These are phyloP conservation scores for Drosophila auraria DNA, from an alignment of 1,140 invertebrate species.

Conservation along the genomic window DNA sequence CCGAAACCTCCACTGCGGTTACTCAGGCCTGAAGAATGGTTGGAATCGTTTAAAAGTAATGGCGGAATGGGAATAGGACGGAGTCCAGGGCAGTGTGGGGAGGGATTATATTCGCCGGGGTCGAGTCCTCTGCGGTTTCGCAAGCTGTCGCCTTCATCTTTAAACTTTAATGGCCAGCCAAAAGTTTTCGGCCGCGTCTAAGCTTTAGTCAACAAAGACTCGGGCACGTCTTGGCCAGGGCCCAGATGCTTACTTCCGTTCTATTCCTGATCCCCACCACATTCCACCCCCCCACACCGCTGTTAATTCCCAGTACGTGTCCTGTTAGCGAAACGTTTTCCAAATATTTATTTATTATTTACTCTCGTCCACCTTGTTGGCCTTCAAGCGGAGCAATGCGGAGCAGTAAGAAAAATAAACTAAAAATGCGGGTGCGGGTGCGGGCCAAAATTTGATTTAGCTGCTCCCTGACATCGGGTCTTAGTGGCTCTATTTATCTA, in stretches of 20 bases:
- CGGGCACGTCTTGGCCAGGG: slow-evolving; percentile 64
- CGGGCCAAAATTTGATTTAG: slow-evolving; percentile 69
- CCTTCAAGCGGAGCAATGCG: slow-evolving; percentile 18
- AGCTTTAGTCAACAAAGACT: slow-evolving; percentile 66
- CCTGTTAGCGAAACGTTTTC: slow-evolving; percentile 73
- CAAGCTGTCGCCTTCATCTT: slow-evolving; percentile 80
- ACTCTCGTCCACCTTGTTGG: slow-evolving; percentile 71
- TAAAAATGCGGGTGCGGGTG: slow-evolving; percentile 15
- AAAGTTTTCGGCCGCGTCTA: slow-evolving; percentile 58
- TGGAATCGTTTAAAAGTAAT: slow-evolving; percentile 39
- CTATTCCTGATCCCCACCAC: slow-evolving; percentile 17
- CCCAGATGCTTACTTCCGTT: slow-evolving; percentile 46
- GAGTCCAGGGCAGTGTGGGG: not conserved
- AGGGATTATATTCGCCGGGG: slow-evolving; percentile 41
- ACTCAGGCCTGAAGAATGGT: slow-evolving; percentile 29
- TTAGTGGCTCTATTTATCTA: slow-evolving; percentile 61
- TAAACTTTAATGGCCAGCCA: slow-evolving; percentile 76
- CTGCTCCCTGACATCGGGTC: slow-evolving; percentile 54
- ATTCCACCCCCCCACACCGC: slow-evolving; percentile 4
- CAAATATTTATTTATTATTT: slow-evolving; percentile 84
- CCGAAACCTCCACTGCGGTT: slow-evolving; percentile 47
- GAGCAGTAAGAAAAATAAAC: slow-evolving; percentile 10
- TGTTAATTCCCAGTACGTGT: slow-evolving; percentile 79
- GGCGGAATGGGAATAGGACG: not conserved
- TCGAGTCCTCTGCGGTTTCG: slow-evolving; percentile 53